Evolutionary conservation across 1,140 invertebrate species (phyloP), one percentile per base, ranked within the genome.

Genomic region (Cyphomyrmex costatus): DNA sequence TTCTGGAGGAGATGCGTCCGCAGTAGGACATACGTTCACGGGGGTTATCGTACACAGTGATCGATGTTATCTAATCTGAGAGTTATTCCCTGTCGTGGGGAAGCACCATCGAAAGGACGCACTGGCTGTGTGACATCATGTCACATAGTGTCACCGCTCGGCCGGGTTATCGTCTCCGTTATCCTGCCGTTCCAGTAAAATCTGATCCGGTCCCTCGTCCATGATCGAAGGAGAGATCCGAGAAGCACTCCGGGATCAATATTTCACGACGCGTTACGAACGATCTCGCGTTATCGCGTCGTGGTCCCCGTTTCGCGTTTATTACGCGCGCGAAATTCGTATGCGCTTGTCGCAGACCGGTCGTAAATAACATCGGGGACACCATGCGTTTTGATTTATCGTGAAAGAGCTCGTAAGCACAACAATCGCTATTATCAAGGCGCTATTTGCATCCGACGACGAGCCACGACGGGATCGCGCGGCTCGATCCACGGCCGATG

Each of bases 1-100:
- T 90, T 88, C 90, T 74, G 87, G 56, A 83, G n/a, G 53, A 88
- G 79, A 60, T 46, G 65, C n/a, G 51, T 33, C 49, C 30, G 77
- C 42, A 80, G 51, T 14, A 51, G 56, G 46, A 51, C 85, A 82
- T 79, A 70, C 76, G 63, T 78, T 70, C 53, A 73, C n/a, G 12
- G 60, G 53, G 79, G 86, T 88, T 90, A 90, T 90, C 89, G 78
- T 12, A 56, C 56, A 4, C 19, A 58, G 82, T 78, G 83, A 88
- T 90, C 89, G 63, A 84, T 51, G 80, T 71, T 90, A 90, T 90
- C 89, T 90, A 90, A 90, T 90, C 89, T 90, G 51, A 73, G 65
- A 58, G 63, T 65, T 65, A 49, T 83, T 60, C 71, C 85, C 71
- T 21, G 51, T 53, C 85, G 49, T 27, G 30, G 78, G 78, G 85